Evolutionary conservation across 2,797 vertebrate genomes (phyloP).

Genomic region (Oreochromis mossambicus): DNA sequence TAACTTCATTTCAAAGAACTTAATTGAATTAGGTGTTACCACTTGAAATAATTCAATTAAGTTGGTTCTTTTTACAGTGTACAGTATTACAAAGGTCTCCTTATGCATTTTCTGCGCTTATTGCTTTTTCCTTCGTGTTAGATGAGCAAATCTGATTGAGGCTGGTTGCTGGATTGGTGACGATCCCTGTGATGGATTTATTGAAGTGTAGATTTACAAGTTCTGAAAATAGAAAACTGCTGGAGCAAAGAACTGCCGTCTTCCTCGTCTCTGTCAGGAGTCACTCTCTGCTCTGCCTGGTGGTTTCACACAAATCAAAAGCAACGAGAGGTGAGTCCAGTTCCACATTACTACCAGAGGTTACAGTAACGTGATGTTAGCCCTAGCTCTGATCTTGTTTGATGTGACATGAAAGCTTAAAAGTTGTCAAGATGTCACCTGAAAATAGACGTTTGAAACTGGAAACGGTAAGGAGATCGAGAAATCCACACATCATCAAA

Average conservation of each 20-base stretch:
- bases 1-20: too few species aligned
- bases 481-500: neutral
- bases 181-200: neutral
- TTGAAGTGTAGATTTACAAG: neutral
- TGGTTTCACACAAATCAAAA: neutral
- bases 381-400: neutral
- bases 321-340: neutral
- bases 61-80: too few species aligned
- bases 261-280: fast-evolving
- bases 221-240: neutral
- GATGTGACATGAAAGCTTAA: fast-evolving
- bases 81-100: neutral
- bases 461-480: fast-evolving
- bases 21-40: too few species aligned
- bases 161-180: fast-evolving
- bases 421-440: neutral
- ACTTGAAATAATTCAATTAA: too few species aligned
- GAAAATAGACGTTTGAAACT: neutral
- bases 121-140: neutral
- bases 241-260: neutral
- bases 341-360: neutral
- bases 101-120: neutral
- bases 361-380: neutral
- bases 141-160: neutral
- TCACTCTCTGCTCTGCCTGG: neutral